Evolutionary conservation across 2,113 vertebrate genomes (phyloP).

Genomic region (Chascanopsetta lugubris): DNA sequence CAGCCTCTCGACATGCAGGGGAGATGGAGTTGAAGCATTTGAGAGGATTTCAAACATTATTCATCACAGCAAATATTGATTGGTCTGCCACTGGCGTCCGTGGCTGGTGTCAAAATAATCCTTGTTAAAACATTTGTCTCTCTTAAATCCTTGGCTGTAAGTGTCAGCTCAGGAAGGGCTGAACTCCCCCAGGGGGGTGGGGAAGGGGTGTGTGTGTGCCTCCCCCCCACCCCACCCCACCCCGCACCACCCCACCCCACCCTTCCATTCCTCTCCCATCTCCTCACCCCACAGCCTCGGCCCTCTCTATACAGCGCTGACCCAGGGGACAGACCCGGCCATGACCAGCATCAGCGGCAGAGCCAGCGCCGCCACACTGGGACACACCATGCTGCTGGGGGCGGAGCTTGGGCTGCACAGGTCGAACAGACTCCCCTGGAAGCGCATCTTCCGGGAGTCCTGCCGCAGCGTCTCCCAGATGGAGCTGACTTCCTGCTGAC

Average conservation of each 20-base stretch:
- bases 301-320: constrained; percentile 38
- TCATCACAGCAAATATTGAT: constrained; percentile 50
- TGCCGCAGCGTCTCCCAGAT: constrained; percentile 82
- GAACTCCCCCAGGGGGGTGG: constrained; percentile 10
- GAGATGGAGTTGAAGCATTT: constrained; percentile 36
- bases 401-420: constrained; percentile 75
- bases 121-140: constrained; percentile 46
- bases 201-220: no score
- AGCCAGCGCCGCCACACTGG: constrained; percentile 33
- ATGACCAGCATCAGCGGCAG: constrained; percentile 60
- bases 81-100: constrained; percentile 32
- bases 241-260: no score
- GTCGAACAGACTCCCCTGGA: constrained; percentile 83
- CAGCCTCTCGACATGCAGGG: constrained; percentile 13
- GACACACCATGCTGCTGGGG: constrained; percentile 44
- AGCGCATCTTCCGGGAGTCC: constrained; percentile 80
- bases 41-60: constrained; percentile 43
- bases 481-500: constrained; percentile 79
- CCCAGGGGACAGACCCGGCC: constrained; percentile 38
- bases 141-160: constrained; percentile 72
- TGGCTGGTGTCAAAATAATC: constrained; percentile 47
- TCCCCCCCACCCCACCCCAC: no score
- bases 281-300: background rate
- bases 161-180: no score
- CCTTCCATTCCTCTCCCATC: constrained; percentile 12